A percentile compares a stretch with the other conserved stretches of the same genome.
Evolutionary conservation across 1,140 invertebrate species (phyloP).

Genomic region (Drosophila sucinea): DNA sequence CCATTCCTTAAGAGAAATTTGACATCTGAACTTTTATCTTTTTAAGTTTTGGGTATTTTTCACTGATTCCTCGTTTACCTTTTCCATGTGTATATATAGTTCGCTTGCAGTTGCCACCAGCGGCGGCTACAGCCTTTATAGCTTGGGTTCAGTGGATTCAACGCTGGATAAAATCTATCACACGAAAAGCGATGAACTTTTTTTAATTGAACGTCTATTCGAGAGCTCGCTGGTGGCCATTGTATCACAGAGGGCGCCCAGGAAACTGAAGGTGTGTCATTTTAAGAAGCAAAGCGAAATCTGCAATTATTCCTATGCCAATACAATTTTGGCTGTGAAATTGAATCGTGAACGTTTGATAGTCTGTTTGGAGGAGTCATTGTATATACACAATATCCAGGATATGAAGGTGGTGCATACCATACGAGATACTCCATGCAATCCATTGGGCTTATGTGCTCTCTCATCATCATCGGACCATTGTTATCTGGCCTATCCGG

Average conservation of each 20-base stretch:
- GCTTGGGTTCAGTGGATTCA: conserved; percentile 92
- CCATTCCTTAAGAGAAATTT: not conserved
- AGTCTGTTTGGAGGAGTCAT: conserved; percentile 98
- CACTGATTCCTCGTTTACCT: conserved; percentile 1
- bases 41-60: conserved; percentile 12
- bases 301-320: conserved; percentile 99
- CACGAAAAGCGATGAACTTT: conserved; percentile 88
- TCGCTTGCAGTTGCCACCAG: conserved; percentile 96
- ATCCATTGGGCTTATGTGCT: conserved; percentile 95
- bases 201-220: conserved; percentile 97
- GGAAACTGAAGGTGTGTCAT: conserved; percentile 98
- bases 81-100: conserved; percentile 86
- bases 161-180: conserved; percentile 93
- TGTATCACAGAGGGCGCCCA: conserved; percentile 94
- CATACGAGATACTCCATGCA: conserved; percentile 98
- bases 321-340: conserved; percentile 98
- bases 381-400: conserved; percentile 99
- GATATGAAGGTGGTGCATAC: conserved; percentile 99
- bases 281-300: conserved; percentile 99
- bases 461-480: conserved; percentile 94
- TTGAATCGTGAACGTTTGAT: conserved; percentile 97
- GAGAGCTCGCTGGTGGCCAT: conserved; percentile 98
- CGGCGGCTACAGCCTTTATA: conserved; percentile 94
- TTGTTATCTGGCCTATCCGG: conserved; percentile 98
- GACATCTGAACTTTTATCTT: conserved; percentile 4